Conservation (phyloP, 2,888 invertebrate genomes). For the Phlogophora meticulosa region DNA sequence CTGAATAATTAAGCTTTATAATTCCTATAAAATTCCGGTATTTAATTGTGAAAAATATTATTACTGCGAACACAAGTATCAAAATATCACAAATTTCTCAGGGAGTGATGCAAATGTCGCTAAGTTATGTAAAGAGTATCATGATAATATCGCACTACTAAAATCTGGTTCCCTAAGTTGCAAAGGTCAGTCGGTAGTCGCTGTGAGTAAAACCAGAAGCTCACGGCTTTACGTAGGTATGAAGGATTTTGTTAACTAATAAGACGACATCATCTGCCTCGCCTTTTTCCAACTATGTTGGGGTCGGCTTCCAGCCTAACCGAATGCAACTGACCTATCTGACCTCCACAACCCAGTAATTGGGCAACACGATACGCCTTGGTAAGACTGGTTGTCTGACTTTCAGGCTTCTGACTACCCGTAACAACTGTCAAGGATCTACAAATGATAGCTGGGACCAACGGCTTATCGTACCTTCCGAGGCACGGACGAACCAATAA, state of each 20-base stretch:
- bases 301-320: no score
- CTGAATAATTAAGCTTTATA: slow-evolving; percentile 44
- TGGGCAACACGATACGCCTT: no score
- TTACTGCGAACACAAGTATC: slow-evolving; percentile 5
- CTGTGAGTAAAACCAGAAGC: slow-evolving; percentile 46
- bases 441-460: no score
- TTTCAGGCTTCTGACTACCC: no score
- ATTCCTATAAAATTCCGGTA: slow-evolving; percentile 12
- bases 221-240: slow-evolving; percentile 1
- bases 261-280: neutral
- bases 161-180: slow-evolving; percentile 23
- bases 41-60: slow-evolving; percentile 26
- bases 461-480: no score
- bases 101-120: slow-evolving; percentile 31
- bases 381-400: no score
- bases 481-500: no score
- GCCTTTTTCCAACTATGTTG: no score
- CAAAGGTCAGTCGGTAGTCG: slow-evolving; percentile 37
- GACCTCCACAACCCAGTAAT: no score
- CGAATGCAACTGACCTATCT: no score
- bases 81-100: slow-evolving; percentile 52
- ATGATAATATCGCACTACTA: slow-evolving; percentile 34
- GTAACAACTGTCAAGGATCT: no score
- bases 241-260: slow-evolving; percentile 14
- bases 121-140: slow-evolving; percentile 41